These are phyloP conservation scores for Poliocrania exsul DNA, from an alignment of 2,797 vertebrate genomes.

Conservation along the genomic window DNA sequence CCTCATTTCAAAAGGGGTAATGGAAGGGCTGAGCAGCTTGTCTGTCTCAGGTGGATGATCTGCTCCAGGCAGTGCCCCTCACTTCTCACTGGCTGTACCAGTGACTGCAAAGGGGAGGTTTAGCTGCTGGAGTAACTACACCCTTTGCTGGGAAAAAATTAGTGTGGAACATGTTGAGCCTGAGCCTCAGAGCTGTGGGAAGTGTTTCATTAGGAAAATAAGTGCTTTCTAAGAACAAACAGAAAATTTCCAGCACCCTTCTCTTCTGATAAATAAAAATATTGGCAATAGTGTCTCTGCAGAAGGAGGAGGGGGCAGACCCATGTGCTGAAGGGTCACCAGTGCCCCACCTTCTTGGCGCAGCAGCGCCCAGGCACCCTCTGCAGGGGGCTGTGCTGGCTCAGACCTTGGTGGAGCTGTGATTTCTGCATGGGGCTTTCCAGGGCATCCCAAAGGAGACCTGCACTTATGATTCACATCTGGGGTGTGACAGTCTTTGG, in stretches of 20 bases:
- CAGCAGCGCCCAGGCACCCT: rapidly evolving
- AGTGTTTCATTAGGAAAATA: background rate
- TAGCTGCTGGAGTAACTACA: background rate
- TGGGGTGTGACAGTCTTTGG: background rate
- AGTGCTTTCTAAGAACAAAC: conserved; percentile 2
- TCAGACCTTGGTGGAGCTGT: background rate
- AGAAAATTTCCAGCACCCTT: background rate
- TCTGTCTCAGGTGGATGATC: background rate
- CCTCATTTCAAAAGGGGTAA: background rate
- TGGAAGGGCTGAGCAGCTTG: background rate
- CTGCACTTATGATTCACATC: background rate
- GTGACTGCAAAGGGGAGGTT: background rate
- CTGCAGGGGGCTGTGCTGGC: rapidly evolving
- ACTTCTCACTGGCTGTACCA: background rate
- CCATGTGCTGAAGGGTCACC: rapidly evolving
- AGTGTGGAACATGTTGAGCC: background rate
- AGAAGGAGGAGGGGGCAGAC: background rate
- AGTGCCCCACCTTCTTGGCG: rapidly evolving
- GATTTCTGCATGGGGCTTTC: background rate
- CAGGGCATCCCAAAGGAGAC: background rate
- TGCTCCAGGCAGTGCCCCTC: background rate
- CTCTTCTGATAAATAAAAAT: background rate
- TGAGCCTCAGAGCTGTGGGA: background rate
- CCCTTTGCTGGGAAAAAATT: background rate
- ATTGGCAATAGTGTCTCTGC: background rate